Evolutionary conservation across 92 coral and sea anemone genomes (phyloP).

Genomic region (Blastomussa wellsi): DNA sequence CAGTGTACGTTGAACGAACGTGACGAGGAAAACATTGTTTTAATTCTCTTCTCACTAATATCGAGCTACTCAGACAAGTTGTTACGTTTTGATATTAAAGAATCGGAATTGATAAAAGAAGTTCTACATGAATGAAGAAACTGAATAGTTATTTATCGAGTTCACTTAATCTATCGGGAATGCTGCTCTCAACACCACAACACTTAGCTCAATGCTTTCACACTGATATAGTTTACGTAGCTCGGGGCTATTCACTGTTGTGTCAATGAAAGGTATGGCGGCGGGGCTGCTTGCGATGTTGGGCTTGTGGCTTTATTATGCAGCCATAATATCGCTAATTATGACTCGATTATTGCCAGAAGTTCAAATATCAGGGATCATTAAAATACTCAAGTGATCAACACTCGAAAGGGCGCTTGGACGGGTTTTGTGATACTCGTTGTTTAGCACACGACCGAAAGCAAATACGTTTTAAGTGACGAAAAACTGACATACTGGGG

Average conservation of each 20-base stretch:
- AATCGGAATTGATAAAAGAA: slow-evolving; percentile 21
- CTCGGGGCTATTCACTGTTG: slow-evolving; percentile 13
- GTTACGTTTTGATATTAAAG: slow-evolving; percentile 13
- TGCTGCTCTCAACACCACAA: slow-evolving; percentile 5
- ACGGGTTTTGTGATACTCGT: slow-evolving; percentile 20
- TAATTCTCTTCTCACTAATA: slow-evolving; percentile 7
- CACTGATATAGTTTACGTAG: slow-evolving; percentile 10
- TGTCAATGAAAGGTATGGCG: slow-evolving; percentile 23
- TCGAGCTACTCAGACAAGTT: slow-evolving; percentile 19
- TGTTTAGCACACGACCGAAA: slow-evolving; percentile 44
- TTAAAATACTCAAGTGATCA: slow-evolving; percentile 18
- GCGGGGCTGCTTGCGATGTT: slow-evolving; percentile 17
- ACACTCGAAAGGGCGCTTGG: slow-evolving; percentile 15
- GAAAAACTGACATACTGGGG: slow-evolving; percentile 7
- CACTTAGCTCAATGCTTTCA: slow-evolving; percentile 5
- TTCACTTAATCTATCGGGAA: slow-evolving; percentile 3
- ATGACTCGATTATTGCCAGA: slow-evolving; percentile 17
- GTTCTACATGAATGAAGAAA: slow-evolving; percentile 9
- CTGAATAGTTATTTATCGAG: slow-evolving; percentile 1
- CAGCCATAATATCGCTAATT: slow-evolving; percentile 26
- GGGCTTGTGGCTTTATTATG: slow-evolving; percentile 24
- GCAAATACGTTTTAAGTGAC: slow-evolving; percentile 49
- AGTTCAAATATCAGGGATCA: slow-evolving; percentile 34
- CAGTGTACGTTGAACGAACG: slow-evolving; percentile 3
- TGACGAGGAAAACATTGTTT: slow-evolving; percentile 33